Percentiles rank a stretch among this genome's conserved stretches.
Conservation (phyloP, 2,888 invertebrate genomes). For the Pilophorus perplexus region DNA sequence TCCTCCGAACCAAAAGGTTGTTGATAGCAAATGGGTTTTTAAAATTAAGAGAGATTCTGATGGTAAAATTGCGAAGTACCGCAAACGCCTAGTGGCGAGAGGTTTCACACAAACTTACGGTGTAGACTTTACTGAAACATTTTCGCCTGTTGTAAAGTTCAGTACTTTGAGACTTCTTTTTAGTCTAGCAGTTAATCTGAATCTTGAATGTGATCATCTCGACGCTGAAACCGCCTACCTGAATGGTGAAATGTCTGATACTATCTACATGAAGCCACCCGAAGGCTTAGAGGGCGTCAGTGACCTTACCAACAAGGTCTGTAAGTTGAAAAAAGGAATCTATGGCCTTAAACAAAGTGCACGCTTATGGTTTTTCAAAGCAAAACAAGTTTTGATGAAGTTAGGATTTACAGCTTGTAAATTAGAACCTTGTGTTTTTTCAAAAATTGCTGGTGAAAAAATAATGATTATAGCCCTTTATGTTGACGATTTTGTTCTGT, state of each 20-base stretch:
- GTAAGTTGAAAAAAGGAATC: conserved; percentile 17
- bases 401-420: conserved; percentile 16
- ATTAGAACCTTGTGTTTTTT: conserved; percentile 27
- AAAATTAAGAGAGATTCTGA: no score
- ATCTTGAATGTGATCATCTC: conserved; percentile 8
- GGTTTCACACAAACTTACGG: conserved; percentile 22
- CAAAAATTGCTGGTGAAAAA: neutral
- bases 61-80: no score
- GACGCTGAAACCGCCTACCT: conserved; percentile 26
- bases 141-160: conserved; percentile 30
- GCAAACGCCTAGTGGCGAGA: conserved; percentile 9
- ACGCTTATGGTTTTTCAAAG: conserved; percentile 12
- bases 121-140: conserved; percentile 28
- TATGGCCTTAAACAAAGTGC: conserved; percentile 21
- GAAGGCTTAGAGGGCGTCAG: neutral
- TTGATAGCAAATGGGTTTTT: no score
- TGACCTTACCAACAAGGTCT: conserved; percentile 12
- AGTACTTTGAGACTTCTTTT: conserved; percentile 21
- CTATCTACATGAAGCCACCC: conserved; percentile 12
- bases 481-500: conserved; percentile 25
- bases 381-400: conserved; percentile 1
- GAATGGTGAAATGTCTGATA: conserved; percentile 7
- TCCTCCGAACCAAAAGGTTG: no score
- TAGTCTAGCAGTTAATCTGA: conserved; percentile 5
- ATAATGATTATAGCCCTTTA: conserved; percentile 19